A percentile compares a stretch with the other conserved stretches of the same genome.
phyloP scores from a whole-genome alignment of 1,140 invertebrate species.

The Steinernema khuongi region DNA sequence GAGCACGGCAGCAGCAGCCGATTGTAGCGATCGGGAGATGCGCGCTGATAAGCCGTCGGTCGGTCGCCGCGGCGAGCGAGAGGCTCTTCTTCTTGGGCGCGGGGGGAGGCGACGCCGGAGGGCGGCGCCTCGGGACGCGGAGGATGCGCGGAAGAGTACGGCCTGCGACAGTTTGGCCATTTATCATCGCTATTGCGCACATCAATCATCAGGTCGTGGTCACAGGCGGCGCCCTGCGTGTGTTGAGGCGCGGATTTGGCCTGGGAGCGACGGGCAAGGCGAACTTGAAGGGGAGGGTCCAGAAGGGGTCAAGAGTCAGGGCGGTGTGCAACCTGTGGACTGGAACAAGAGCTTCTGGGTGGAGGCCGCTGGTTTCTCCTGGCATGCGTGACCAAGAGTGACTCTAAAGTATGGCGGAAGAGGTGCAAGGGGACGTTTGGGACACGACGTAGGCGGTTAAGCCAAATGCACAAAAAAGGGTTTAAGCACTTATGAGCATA shows the following conservation, averaged over 20 bases:
- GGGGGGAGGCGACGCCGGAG: not conserved
- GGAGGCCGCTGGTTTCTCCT: too few species aligned
- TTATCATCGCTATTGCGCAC: conserved; percentile 14
- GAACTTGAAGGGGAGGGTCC: too few species aligned
- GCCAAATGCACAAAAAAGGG: too few species aligned
- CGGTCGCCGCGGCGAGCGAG: not conserved
- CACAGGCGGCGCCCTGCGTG: conserved; percentile 9
- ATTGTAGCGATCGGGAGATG: conserved; percentile 12
- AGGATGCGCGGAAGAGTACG: conserved; percentile 13
- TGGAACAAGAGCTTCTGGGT: too few species aligned
- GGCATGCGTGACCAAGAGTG: too few species aligned
- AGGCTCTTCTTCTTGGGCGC: not conserved
- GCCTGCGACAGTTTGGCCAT: conserved; percentile 5
- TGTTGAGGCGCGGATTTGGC: not conserved
- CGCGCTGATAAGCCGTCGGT: not conserved
- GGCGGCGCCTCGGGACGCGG: not conserved
- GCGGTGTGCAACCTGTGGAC: too few species aligned
- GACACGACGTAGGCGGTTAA: too few species aligned
- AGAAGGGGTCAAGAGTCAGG: too few species aligned
- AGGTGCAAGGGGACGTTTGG: too few species aligned
- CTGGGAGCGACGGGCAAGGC: too few species aligned
- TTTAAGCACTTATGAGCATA: too few species aligned
- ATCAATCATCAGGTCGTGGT: conserved; percentile 16
- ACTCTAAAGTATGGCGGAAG: too few species aligned
- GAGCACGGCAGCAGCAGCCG: not conserved